These are phyloP conservation scores for Dufourea novaeangliae DNA, from an alignment of 1,140 invertebrate species.

Conservation along the genomic window DNA sequence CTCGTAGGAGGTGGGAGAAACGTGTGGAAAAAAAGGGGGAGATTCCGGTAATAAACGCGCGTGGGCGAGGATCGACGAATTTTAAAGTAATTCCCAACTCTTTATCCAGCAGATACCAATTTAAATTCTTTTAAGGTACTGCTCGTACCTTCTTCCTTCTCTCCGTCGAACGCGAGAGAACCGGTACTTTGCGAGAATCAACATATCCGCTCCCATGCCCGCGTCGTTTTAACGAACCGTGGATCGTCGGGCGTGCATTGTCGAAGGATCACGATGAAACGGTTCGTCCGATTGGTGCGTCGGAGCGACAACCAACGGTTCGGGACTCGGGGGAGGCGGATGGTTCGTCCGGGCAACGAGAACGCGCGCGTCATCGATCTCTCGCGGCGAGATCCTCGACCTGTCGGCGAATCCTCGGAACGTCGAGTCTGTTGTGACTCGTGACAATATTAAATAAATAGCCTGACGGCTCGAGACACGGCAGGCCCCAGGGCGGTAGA, in stretches of 20 bases:
- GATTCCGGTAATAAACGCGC: slow-evolving; percentile 73
- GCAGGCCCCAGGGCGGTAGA: slow-evolving; percentile 29
- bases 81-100: slow-evolving; percentile 74
- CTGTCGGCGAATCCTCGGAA: slow-evolving; percentile 10
- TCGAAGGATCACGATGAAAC: not conserved
- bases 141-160: slow-evolving; percentile 39
- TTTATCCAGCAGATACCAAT: slow-evolving; percentile 74
- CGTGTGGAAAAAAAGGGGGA: slow-evolving; percentile 46
- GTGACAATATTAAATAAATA: slow-evolving; percentile 73
- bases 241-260: not conserved
- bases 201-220: not conserved
- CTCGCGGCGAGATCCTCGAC: slow-evolving; percentile 25
- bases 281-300: too few species aligned
- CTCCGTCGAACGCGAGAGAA: slow-evolving; percentile 35
- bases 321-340: too few species aligned
- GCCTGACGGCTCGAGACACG: slow-evolving; percentile 54
- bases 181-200: slow-evolving; percentile 13
- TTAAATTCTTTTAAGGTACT: slow-evolving; percentile 75
- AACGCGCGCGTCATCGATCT: slow-evolving; percentile 42
- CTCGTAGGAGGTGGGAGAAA: slow-evolving; percentile 32
- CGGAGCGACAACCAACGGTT: slow-evolving; percentile 4
- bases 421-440: slow-evolving; percentile 41
- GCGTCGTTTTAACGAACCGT: not conserved
- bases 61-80: slow-evolving; percentile 76
- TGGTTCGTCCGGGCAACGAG: not conserved